Base-by-base conservation (phyloP, 2,113 vertebrate species). In the Melanerpes formicivorus region DNA sequence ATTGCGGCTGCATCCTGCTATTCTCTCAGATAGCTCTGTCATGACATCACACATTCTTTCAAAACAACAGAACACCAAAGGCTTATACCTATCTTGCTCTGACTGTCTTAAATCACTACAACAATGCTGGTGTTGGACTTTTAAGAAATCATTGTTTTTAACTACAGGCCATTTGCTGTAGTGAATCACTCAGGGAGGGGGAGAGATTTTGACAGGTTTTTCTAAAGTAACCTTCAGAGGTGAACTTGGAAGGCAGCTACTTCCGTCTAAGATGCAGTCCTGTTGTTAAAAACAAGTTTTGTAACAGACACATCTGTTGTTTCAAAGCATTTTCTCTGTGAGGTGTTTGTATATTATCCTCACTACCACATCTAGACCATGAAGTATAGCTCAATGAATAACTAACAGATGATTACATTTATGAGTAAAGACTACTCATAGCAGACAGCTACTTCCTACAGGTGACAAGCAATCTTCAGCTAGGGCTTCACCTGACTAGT, bases 401-500 rank as follows among this genome's bases (percentile, higher is more conserved):
- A 98, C 96, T 98, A 98, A 98, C 97, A 97, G 97, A 98, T 95
- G 97, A 98, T 98, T 97, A 97, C 97, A 97, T 97, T 97, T 98
- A 98, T 97, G 97, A 98, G 97, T 96, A 97, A 96, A 98, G 96
- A 98, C 97, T 96, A 96, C 97, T 98, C 94, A 96, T 65, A 95
- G 93, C 93, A 97, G 98, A 98, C 98, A 98, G 97, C 95, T 96
- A 98, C 98, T 98, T 99, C 98, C 98, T 98, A 98, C 97, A 98
- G 98, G 98, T 98, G 98, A 98, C 98, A 98, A 97, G 97, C 97
- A 98, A 98, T 98, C 97, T 97, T 97, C 97, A 34, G 82, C 96
- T 92, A 52, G 97, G 96, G 98, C 98, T 98, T 98, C 98, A 98
- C 98, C 98, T 98, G 98, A 97, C 97, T 98, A 98, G 98, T 99